phyloP scores from a whole-genome alignment of 2,888 invertebrate species.

The Hirudinaria manillensis region DNA sequence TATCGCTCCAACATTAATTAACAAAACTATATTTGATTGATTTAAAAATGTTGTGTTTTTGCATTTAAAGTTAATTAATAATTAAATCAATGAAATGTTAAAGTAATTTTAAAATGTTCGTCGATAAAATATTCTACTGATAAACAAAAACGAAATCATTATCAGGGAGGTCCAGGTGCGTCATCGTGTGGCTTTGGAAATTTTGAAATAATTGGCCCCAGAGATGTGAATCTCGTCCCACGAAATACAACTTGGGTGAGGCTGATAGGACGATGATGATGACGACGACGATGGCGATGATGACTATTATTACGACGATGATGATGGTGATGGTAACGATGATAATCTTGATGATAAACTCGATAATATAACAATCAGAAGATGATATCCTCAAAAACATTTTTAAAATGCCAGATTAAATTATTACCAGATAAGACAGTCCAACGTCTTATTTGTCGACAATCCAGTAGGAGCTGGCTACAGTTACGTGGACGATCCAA shows the following conservation, averaged over 20 bases:
- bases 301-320: not conserved
- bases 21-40: not conserved
- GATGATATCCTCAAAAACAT: too few species aligned
- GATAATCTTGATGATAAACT: too few species aligned
- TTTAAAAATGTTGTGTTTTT: not conserved
- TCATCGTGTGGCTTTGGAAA: constrained; percentile 40
- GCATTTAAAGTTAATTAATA: not conserved
- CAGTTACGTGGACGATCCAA: constrained; percentile 40
- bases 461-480: constrained; percentile 42
- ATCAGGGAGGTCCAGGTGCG: constrained; percentile 41
- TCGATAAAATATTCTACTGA: too few species aligned
- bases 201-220: constrained; percentile 41
- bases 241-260: constrained; percentile 40
- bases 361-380: too few species aligned
- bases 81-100: too few species aligned
- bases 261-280: not conserved
- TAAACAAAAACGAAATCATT: not conserved
- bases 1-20: not conserved
- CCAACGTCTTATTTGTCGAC: constrained; percentile 40
- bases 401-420: too few species aligned
- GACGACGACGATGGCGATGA: not conserved
- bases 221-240: constrained; percentile 27
- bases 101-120: too few species aligned
- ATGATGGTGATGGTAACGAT: not conserved
- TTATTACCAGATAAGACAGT: constrained; percentile 35